These are phyloP conservation scores for Drosophila recens DNA, from an alignment of 2,888 invertebrate genomes.

Conservation along the genomic window DNA sequence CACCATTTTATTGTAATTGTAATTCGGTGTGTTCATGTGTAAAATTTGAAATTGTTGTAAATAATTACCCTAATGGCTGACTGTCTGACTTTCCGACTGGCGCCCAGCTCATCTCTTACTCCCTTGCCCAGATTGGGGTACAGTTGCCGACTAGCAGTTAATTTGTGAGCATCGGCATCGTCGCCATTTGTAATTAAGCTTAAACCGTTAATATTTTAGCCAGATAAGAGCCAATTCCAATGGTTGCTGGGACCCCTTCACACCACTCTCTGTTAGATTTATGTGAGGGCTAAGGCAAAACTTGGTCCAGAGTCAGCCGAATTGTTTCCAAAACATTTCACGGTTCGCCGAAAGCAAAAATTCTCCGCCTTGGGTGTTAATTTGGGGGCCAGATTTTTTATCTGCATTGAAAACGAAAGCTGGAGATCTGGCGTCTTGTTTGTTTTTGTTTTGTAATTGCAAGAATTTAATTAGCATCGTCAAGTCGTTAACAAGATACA, in stretches of 20 bases:
- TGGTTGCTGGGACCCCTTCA: conserved; percentile 1
- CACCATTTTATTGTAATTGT: conserved; percentile 68
- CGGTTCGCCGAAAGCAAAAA: conserved; percentile 61
- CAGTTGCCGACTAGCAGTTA: conserved; percentile 65
- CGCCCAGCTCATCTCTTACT: neutral
- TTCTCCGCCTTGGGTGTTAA: conserved; percentile 69
- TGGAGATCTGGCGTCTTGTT: conserved; percentile 34
- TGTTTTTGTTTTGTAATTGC: conserved; percentile 60
- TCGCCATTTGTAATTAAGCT: conserved; percentile 80
- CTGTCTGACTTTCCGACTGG: conserved; percentile 6
- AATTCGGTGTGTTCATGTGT: conserved; percentile 72
- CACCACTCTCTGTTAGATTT: conserved; percentile 47
- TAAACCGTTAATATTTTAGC: conserved; percentile 80
- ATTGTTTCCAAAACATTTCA: conserved; percentile 69
- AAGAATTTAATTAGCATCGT: conserved; percentile 74
- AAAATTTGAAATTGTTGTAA: conserved; percentile 82
- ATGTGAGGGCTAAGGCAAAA: conserved; percentile 55
- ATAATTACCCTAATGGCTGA: conserved; percentile 80
- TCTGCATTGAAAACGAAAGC: conserved; percentile 34
- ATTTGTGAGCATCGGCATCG: conserved; percentile 68
- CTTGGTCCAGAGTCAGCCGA: conserved; percentile 56
- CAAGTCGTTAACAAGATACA: conserved; percentile 79
- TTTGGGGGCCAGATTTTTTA: conserved; percentile 45
- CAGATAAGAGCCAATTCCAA: conserved; percentile 67
- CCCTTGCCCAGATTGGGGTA: conserved; percentile 20